Conservation (phyloP, 2,888 invertebrate genomes). For the Parasteatoda lunata region DNA sequence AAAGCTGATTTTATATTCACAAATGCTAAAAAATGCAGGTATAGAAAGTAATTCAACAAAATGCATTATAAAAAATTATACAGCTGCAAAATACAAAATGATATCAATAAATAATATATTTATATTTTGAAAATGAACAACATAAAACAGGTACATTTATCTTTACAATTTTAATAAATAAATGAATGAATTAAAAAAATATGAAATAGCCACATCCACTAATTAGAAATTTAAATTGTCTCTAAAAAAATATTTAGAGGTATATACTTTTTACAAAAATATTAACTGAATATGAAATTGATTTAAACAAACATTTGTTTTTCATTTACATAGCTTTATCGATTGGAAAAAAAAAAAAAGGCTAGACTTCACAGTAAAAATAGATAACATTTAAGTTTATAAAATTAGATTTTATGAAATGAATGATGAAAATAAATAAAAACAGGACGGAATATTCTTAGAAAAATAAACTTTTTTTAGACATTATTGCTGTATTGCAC, state of each 20-base stretch:
- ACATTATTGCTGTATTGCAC: no score
- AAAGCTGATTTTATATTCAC: constrained; percentile 39
- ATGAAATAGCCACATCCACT: not conserved
- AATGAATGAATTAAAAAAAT: not conserved
- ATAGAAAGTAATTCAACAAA: constrained; percentile 24
- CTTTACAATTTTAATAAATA: not conserved
- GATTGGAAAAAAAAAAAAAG: not conserved
- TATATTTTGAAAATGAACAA: constrained; percentile 18
- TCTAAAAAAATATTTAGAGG: no score
- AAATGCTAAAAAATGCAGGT: constrained; percentile 45
- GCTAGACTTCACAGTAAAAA: not conserved
- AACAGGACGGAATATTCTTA: no score
- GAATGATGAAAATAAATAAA: no score
- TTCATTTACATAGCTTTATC: not conserved
- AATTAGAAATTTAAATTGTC: not conserved
- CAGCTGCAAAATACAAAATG: constrained; percentile 27
- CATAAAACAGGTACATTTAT: not conserved
- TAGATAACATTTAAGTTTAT: not conserved
- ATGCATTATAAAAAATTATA: constrained; percentile 15
- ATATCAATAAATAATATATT: constrained; percentile 53
- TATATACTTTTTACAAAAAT: not conserved
- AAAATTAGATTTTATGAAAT: not conserved
- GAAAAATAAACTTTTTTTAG: no score
- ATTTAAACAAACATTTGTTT: not conserved
- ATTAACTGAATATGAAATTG: not conserved